Evolutionary conservation across 2,113 vertebrate species (phyloP), one percentile per base, ranked within the genome.

Genomic region (Oryzias javanicus): DNA sequence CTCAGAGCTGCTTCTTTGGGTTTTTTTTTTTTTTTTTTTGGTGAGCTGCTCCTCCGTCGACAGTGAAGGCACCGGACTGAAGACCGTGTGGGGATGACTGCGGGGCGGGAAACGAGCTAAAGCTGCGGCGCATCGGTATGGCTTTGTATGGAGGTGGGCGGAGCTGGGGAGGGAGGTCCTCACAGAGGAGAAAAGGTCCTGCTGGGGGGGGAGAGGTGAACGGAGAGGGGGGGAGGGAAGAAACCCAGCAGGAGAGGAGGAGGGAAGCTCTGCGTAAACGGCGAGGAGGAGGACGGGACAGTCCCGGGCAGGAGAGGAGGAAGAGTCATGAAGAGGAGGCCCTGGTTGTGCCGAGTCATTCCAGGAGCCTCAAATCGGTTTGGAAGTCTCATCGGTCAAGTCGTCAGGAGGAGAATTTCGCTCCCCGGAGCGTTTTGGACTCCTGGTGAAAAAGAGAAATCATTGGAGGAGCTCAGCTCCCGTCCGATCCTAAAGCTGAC

Each of bases 151-250:
- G 17, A 47, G 53, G 49, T 44, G 58, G 46, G 60, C 49, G 53
- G 45, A 90, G 35, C 41, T 90, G 91, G 48, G 70, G 81, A n/a
- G n/a, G n/a, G n/a, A n/a, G 94, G 93, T 95, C 95, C 96, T 97
- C 96, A 98, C 46, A 87, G 96, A 98, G 95, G 96, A 96, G 94
- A 86, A 86, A 91, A 78, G 85, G 81, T 94, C 93, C 91, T 90
- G 89, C 42, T 4, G 53, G 88, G 84, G 76, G 47, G 68, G 59
- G 55, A 69, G 52, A 65, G 7, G 0, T 14, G 56, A 49, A 5
- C 47, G 4, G 47, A 22, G 18, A 49, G 4, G 5, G 35, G 18
- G 19, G 10, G 6, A 10, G 10, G 10, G 1, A 10, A 16, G 53
- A 48, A 8, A 35, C 18, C 41, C 27, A 42, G 42, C 18, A 45